Conservation (phyloP, 1,140 invertebrate genomes). For the Vanessa tameamea region DNA sequence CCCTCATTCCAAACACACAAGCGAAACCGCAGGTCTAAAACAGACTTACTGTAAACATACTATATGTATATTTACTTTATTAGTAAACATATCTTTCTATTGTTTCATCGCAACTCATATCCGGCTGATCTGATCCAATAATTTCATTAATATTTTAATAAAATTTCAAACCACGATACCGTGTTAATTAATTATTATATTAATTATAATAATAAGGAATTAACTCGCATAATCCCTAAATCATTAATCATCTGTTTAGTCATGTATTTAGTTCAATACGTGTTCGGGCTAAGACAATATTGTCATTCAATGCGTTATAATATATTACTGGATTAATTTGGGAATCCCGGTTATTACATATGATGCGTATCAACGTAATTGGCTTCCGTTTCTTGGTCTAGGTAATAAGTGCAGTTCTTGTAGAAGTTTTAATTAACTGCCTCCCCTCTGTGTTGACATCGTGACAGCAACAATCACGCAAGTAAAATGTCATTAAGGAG, state of each 20-base stretch:
- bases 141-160: conserved; percentile 16
- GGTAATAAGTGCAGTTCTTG: conserved; percentile 30
- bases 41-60: no score
- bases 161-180: conserved; percentile 26
- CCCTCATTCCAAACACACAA: no score
- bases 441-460: conserved; percentile 55
- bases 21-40: no score
- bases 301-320: conserved; percentile 46
- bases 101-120: conserved; percentile 1
- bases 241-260: conserved; percentile 55
- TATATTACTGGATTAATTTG: conserved; percentile 45
- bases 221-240: conserved; percentile 39
- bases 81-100: background rate
- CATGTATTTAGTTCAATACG: conserved; percentile 50
- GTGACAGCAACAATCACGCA: conserved; percentile 71
- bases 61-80: no score
- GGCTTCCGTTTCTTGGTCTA: conserved; percentile 20
- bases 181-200: conserved; percentile 37
- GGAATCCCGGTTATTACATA: conserved; percentile 34
- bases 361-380: conserved; percentile 18
- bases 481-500: conserved; percentile 75
- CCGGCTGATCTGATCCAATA: background rate
- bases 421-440: conserved; percentile 61
- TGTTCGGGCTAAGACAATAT: conserved; percentile 49
- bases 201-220: conserved; percentile 34